Conservation (phyloP, 2,888 invertebrate genomes). For the Ferdinandea cuprea region DNA sequence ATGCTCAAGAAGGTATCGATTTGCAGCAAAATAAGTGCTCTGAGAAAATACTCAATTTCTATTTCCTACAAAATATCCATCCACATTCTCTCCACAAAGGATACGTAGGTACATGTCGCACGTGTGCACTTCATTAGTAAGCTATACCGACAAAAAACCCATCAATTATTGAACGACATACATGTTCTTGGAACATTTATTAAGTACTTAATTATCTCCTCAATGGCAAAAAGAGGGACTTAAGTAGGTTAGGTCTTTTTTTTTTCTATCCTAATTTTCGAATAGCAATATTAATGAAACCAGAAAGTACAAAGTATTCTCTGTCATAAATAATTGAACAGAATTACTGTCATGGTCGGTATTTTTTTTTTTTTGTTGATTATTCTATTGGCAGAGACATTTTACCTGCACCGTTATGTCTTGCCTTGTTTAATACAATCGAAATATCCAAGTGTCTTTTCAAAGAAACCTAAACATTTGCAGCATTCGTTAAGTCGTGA, state of each 20-base stretch:
- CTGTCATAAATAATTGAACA: slow-evolving; percentile 32
- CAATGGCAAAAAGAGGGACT: background rate
- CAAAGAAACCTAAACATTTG: too few species aligned
- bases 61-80: too few species aligned
- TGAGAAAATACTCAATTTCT: too few species aligned
- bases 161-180: slow-evolving; percentile 17
- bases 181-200: background rate
- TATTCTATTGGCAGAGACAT: background rate
- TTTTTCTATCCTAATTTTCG: slow-evolving; percentile 13
- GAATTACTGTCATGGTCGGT: slow-evolving; percentile 16
- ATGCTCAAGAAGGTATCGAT: too few species aligned
- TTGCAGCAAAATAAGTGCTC: too few species aligned
- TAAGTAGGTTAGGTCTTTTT: background rate
- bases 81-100: background rate
- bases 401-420: background rate
- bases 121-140: background rate
- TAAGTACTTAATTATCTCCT: slow-evolving; percentile 4
- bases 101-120: too few species aligned
- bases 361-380: background rate
- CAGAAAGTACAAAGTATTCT: slow-evolving; percentile 22
- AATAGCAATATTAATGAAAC: slow-evolving; percentile 14
- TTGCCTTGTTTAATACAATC: too few species aligned
- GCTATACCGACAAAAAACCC: background rate
- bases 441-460: too few species aligned
- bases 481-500: too few species aligned